Base-by-base conservation (phyloP, 2,888 invertebrate genomes). In the Diadromus collaris region DNA sequence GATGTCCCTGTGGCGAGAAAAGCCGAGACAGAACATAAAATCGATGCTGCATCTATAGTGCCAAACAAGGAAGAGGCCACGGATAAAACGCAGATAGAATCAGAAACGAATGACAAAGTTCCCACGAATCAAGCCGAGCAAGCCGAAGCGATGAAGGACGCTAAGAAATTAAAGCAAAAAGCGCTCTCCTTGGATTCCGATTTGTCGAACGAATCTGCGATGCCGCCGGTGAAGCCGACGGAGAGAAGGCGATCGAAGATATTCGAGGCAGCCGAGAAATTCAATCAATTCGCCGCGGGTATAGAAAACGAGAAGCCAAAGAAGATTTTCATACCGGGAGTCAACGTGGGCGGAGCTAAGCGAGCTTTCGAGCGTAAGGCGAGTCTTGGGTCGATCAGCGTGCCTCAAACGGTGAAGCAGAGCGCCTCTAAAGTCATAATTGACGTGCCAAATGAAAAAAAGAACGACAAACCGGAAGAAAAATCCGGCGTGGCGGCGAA, bases 331-430 rank as follows among this genome's bases (percentile, higher is more conserved):
- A 95, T 97, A 87, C 95, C 96, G 38, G 93, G 93, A 41, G 96
- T 96, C 19, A 97, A 95, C 89, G 97, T 97, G 1, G 96, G 96
- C 69, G 97, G 95, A 88, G 97, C 96, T 84, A 97, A 97, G 85
- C 95, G 95, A 85, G 96, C 96, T 85, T 97, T 96, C 87, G 97
- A 97, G 90, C 93, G 96, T 70, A 95, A 95, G 90, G 95, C 95
- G 0, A 95, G 95, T 64, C 92, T 95, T 51, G 90, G 87, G 5
- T 92, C 92, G 0, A 89, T 91, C 41, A 86, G 89, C 2, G 86
- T 90, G 2, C 83, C 87, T 0, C 83, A 82, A 58, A 90, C 89
- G 82, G 83, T 88, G 69, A 92, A 91, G 84, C 88, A 81, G 54
- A 85, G 84, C 76, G 84, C 88, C 24, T 85, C 90, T 13, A 89